These are phyloP conservation scores for Zonitis immaculata DNA, from an alignment of 2,888 invertebrate genomes.

Conservation along the genomic window DNA sequence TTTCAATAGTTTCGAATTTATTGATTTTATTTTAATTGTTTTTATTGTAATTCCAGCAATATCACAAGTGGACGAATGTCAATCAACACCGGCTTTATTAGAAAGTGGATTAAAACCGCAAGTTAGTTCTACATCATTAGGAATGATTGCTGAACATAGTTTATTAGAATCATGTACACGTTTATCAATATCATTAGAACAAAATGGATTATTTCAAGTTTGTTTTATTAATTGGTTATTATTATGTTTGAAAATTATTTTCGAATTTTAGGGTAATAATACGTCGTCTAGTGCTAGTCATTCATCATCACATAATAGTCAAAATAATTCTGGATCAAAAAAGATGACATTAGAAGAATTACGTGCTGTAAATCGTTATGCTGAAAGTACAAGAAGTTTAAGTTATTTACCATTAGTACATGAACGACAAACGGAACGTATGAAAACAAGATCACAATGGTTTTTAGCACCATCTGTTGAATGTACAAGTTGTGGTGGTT, in stretches of 20 bases:
- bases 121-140: constrained; percentile 62
- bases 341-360: constrained; percentile 76
- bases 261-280: constrained; percentile 43
- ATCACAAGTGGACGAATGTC: constrained; percentile 84
- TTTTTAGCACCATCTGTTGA: constrained; percentile 72
- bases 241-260: constrained; percentile 1
- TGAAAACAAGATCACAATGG: constrained; percentile 97
- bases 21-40: constrained; percentile 16
- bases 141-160: constrained; percentile 82
- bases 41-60: constrained; percentile 53
- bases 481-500: constrained; percentile 48
- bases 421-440: constrained; percentile 92
- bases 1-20: constrained; percentile 2
- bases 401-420: constrained; percentile 93
- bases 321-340: constrained; percentile 59
- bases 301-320: constrained; percentile 57
- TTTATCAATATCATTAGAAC: constrained; percentile 83
- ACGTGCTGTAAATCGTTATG: constrained; percentile 81
- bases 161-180: constrained; percentile 81
- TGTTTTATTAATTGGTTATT: not conserved
- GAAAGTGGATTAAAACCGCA: constrained; percentile 59
- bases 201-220: constrained; percentile 70
- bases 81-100: constrained; percentile 79
- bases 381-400: constrained; percentile 86
- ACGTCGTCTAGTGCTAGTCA: constrained; percentile 67